These are phyloP conservation scores for Oryzaephilus surinamensis DNA, from an alignment of 1,140 invertebrate genomes.

Conservation along the genomic window DNA sequence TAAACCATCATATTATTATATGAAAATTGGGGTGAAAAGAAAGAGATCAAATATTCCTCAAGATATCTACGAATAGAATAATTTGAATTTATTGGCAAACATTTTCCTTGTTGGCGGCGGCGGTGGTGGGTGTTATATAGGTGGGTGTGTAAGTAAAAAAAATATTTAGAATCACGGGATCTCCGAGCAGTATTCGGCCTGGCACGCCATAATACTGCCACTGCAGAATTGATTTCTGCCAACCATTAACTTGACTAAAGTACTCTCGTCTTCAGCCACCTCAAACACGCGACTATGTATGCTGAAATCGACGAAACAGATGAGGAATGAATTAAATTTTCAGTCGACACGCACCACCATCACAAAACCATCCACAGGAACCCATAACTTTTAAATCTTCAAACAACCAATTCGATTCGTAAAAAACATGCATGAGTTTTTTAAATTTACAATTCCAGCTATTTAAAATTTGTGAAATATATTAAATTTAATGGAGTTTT, in stretches of 20 bases:
- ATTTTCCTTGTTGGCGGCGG: slow-evolving; percentile 1
- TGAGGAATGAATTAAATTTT: slow-evolving; percentile 15
- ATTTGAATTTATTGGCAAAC: no score
- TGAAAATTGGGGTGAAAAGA: neutral
- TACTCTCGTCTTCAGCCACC: slow-evolving; percentile 18
- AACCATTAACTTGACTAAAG: slow-evolving; percentile 23
- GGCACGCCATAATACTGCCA: slow-evolving; percentile 18
- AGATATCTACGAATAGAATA: no score
- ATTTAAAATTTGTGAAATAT: neutral
- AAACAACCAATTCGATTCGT: neutral
- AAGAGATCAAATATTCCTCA: neutral
- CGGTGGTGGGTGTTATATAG: slow-evolving; percentile 8
- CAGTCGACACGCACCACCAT: slow-evolving; percentile 10
- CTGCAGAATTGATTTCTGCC: slow-evolving; percentile 23
- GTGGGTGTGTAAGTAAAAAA: slow-evolving; percentile 6
- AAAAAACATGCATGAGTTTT: neutral
- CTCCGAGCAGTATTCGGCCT: slow-evolving; percentile 16
- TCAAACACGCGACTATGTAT: slow-evolving; percentile 18
- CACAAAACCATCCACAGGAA: slow-evolving; percentile 4
- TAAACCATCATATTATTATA: neutral
- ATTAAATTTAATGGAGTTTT: neutral
- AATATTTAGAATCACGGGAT: slow-evolving; percentile 11
- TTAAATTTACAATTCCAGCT: neutral
- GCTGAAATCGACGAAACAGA: slow-evolving; percentile 13
- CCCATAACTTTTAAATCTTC: slow-evolving; percentile 5